phyloP scores from a whole-genome alignment of 2,113 vertebrate genomes.

The Morphnarchus princeps region DNA sequence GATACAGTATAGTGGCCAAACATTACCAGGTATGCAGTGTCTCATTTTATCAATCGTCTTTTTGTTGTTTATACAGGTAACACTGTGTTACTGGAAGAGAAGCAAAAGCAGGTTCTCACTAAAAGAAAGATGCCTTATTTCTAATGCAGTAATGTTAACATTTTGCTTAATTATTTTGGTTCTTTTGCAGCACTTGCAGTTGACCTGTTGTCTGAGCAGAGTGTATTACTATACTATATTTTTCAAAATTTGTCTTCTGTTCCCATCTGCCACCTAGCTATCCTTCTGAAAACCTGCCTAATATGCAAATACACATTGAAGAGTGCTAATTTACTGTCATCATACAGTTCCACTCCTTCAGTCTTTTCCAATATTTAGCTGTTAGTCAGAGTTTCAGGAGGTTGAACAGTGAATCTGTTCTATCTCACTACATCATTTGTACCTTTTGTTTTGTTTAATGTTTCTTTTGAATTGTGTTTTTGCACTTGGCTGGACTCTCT shows the following conservation, averaged over 20 bases:
- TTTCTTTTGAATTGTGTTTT: background rate
- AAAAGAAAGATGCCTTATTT: background rate
- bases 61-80: background rate
- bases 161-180: background rate
- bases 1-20: background rate
- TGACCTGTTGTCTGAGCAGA: background rate
- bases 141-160: background rate
- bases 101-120: background rate
- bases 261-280: background rate
- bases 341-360: background rate
- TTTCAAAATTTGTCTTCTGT: background rate
- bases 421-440: background rate
- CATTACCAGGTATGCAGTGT: background rate
- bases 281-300: background rate
- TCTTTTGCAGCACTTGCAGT: background rate
- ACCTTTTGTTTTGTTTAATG: background rate
- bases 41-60: background rate
- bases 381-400: background rate
- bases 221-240: background rate
- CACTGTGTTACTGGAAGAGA: background rate
- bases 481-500: background rate
- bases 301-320: background rate
- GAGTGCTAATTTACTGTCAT: background rate
- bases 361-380: background rate
- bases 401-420: background rate